Conservation (phyloP, 2,888 invertebrate genomes). For the Dasysyrphus albostriatus region DNA sequence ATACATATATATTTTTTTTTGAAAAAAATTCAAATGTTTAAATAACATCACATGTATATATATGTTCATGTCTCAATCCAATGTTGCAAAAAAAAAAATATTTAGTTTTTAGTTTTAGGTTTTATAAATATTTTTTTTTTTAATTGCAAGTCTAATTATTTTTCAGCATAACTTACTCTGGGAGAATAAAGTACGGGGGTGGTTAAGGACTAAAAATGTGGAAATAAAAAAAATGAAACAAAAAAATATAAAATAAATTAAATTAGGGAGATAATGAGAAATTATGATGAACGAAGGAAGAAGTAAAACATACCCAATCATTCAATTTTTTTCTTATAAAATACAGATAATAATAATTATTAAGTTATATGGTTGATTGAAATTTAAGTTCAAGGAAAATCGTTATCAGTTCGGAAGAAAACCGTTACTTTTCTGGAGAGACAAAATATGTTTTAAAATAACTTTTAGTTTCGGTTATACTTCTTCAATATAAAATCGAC, state of each 20-base stretch:
- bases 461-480: no score
- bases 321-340: slow-evolving; percentile 29
- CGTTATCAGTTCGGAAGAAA: not conserved
- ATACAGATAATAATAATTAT: slow-evolving; percentile 24
- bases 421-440: not conserved
- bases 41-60: not conserved
- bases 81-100: slow-evolving; percentile 23
- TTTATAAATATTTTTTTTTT: slow-evolving; percentile 31
- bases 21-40: slow-evolving; percentile 21
- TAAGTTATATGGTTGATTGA: slow-evolving; percentile 37
- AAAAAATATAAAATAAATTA: slow-evolving; percentile 71
- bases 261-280: slow-evolving; percentile 73
- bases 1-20: slow-evolving; percentile 39
- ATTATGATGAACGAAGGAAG: slow-evolving; percentile 67
- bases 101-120: slow-evolving; percentile 36
- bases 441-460: no score
- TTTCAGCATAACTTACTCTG: slow-evolving; percentile 72
- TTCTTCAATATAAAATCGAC: no score
- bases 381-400: not conserved
- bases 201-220: slow-evolving; percentile 72
- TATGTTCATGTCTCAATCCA: slow-evolving; percentile 21
- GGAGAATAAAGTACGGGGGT: slow-evolving; percentile 74
- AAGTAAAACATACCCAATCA: slow-evolving; percentile 75
- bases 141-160: slow-evolving; percentile 54
- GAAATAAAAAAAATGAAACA: slow-evolving; percentile 67